These are phyloP conservation scores for Tonatia bakeri DNA, from an alignment of 2,113 vertebrate species.

Conservation along the genomic window DNA sequence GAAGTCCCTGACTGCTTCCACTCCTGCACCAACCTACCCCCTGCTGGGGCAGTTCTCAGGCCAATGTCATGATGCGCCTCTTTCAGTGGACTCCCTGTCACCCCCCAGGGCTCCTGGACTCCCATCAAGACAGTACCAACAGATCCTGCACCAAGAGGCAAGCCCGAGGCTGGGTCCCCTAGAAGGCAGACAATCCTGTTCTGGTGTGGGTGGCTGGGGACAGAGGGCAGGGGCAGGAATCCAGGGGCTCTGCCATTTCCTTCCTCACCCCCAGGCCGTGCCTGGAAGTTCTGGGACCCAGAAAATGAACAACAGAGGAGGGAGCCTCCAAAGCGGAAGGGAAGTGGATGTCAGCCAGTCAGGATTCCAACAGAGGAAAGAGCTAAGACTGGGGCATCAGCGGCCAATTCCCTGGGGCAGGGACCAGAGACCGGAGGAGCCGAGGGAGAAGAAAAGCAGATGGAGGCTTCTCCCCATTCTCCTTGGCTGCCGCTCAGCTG, in stretches of 20 bases:
- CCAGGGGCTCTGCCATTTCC: neutral
- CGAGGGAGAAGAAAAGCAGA: neutral
- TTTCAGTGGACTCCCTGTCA: neutral
- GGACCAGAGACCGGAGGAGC: neutral
- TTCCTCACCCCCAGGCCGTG: neutral
- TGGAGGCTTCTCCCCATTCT: neutral
- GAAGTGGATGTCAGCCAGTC: neutral
- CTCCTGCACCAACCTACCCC: neutral
- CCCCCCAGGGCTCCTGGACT: neutral
- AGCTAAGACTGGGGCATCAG: neutral
- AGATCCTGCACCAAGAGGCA: neutral
- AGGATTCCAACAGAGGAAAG: neutral
- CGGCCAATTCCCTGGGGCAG: neutral
- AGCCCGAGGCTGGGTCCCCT: neutral
- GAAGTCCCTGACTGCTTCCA: neutral
- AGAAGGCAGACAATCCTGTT: neutral
- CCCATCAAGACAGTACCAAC: neutral
- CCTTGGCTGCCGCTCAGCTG: neutral
- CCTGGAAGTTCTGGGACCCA: neutral
- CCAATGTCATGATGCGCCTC: neutral
- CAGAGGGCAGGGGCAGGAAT: neutral
- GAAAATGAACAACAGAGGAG: neutral
- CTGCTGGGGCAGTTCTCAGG: neutral
- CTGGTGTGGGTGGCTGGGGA: neutral
- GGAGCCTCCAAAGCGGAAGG: neutral